Base-by-base conservation (phyloP, 2,888 invertebrate species). In the Parelbella ahira region DNA sequence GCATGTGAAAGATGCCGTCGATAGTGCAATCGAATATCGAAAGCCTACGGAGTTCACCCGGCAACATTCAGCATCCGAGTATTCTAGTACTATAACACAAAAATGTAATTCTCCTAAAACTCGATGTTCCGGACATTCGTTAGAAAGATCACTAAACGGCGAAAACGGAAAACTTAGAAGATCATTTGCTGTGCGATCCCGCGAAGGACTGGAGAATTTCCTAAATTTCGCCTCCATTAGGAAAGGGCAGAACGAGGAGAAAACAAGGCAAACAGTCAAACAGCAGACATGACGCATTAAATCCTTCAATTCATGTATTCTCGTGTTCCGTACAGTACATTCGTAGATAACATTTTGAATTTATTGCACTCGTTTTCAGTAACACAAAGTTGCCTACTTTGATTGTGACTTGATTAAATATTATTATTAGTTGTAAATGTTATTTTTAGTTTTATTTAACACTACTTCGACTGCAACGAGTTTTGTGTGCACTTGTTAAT, bases 171-270 rank as follows among this genome's bases (percentile, higher is more conserved):
- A 82, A 52, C 53, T 86, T 25, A 63, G 86, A 51, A 70, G 81
- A 57, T 87, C 86, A 4, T 83, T 87, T 49, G 81, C 79, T 4
- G 86, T 87, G 5, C 63, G 87, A 10, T 87, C 87, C 29, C 68
- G 86, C 10, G 87, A 87, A 56, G 84, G 87, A 7, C 63, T 87
- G 38, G 86, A 84, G 52, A 82, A 79, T 53, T 69, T 87, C 19
- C 63, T 87, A 9, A 77, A 69, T 58, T 75, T 83, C 38, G 57
- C 67, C 20, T 67, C 81, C 5, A 60, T 70, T 38, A 69, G 70
- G 53, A 84, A 80, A 56, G 67, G 61, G 20, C 66, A 67, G 37
- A 74, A 77, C 20, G 72, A 67, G 37, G 59, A 50, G 5, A 82
- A 73, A 58, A 49, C 58, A 45, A 79, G 75, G 63, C 72, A 70